Conservation (phyloP, 2,797 vertebrate genomes). For the Molossus molossus region DNA sequence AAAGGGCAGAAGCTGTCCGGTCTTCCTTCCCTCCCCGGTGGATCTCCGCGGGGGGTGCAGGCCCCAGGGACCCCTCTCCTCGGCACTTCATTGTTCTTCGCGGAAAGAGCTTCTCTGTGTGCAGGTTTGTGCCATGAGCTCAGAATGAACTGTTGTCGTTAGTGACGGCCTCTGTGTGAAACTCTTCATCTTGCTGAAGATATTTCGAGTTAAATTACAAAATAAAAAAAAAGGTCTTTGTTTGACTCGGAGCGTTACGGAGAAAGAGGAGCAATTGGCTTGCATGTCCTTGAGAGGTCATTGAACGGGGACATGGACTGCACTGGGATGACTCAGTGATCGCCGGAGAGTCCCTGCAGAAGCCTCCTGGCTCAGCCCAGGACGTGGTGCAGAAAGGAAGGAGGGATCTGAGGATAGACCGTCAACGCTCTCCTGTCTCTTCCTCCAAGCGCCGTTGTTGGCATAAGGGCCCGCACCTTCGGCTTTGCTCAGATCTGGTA, state of each 20-base stretch:
- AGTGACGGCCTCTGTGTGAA: slow-evolving; percentile 42
- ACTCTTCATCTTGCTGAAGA: slow-evolving; percentile 73
- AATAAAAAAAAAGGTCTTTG: slow-evolving; percentile 58
- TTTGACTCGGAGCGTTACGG: slow-evolving; percentile 67
- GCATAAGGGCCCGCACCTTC: accelerated
- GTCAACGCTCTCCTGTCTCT: background rate
- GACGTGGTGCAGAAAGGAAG: background rate
- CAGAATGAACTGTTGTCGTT: slow-evolving; percentile 67
- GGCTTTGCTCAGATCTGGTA: accelerated
- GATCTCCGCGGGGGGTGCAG: background rate
- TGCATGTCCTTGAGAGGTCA: slow-evolving; percentile 61
- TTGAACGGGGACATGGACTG: slow-evolving; percentile 66
- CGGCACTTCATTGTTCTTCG: slow-evolving; percentile 25
- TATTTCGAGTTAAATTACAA: slow-evolving; percentile 72
- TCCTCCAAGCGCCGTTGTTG: accelerated
- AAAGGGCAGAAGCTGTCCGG: background rate
- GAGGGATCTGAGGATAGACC: background rate
- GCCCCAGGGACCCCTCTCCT: background rate
- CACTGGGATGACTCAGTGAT: slow-evolving; percentile 38
- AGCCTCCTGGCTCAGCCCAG: no score
- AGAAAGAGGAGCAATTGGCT: slow-evolving; percentile 74
- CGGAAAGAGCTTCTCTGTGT: slow-evolving; percentile 43
- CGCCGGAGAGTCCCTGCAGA: background rate
- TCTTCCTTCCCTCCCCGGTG: background rate
- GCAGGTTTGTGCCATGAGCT: slow-evolving; percentile 46